Evolutionary conservation across 2,888 invertebrate species (phyloP).

Genomic region (Agelastica alni): DNA sequence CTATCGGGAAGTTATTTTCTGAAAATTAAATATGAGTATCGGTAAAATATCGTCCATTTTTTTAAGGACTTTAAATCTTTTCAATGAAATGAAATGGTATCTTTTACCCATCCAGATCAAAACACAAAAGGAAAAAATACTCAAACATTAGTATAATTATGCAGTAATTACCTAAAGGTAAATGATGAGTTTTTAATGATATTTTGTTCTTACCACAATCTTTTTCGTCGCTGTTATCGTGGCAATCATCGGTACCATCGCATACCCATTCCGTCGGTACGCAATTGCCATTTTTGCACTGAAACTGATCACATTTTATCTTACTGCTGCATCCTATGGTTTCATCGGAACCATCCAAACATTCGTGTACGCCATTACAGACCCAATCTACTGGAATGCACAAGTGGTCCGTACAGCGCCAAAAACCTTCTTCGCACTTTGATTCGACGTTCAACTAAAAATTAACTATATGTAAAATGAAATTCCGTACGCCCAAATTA

Average conservation of each 20-base stretch:
- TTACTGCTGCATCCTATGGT: slow-evolving; percentile 53
- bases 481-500: no score
- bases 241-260: slow-evolving; percentile 63
- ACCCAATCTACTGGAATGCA: slow-evolving; percentile 51
- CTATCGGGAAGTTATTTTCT: slow-evolving; percentile 50
- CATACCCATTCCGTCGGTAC: slow-evolving; percentile 61
- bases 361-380: slow-evolving; percentile 54
- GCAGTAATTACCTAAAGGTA: no score
- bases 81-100: no score
- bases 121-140: background rate
- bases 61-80: no score
- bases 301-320: slow-evolving; percentile 64
- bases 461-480: no score
- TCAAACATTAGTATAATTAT: background rate
- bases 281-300: slow-evolving; percentile 64
- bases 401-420: slow-evolving; percentile 50
- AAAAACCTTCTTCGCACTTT: slow-evolving; percentile 47
- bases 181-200: no score
- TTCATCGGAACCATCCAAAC: slow-evolving; percentile 55
- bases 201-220: slow-evolving; percentile 62
- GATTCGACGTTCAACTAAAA: slow-evolving; percentile 23
- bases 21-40: no score
- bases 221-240: slow-evolving; percentile 62
- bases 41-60: no score
- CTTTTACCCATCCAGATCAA: no score